Conservation (phyloP, 2,888 invertebrate genomes). For the Phragmatobia fuliginosa region DNA sequence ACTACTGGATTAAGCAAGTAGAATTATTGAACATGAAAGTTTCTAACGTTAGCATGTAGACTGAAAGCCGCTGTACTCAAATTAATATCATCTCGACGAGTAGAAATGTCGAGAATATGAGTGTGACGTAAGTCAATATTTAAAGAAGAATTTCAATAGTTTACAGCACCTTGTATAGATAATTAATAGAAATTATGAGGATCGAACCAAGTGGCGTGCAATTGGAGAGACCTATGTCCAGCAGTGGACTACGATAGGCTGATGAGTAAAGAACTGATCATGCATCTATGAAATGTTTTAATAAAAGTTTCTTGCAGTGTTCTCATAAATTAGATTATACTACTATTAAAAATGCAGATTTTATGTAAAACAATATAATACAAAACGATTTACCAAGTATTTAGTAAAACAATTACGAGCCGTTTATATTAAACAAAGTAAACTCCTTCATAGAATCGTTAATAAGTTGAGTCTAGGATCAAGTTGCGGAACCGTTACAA, state of each 20-base stretch:
- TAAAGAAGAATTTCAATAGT: too few relatives aligned
- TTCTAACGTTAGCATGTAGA: too few relatives aligned
- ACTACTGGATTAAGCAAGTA: neutral
- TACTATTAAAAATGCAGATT: too few relatives aligned
- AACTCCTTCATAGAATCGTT: constrained; percentile 6
- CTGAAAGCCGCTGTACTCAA: neutral
- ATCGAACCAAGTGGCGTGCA: too few relatives aligned
- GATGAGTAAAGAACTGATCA: too few relatives aligned
- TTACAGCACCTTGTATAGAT: neutral
- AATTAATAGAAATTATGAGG: neutral
- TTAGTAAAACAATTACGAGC: neutral
- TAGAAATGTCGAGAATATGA: neutral
- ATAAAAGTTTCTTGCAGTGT: too few relatives aligned
- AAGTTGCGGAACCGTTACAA: constrained; percentile 28
- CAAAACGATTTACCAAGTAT: neutral
- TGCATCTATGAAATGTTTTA: too few relatives aligned
- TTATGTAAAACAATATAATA: too few relatives aligned
- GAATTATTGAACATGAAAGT: neutral
- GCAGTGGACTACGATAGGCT: too few relatives aligned
- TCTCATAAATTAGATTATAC: too few relatives aligned
- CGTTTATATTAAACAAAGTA: neutral
- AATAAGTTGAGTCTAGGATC: constrained; percentile 29
- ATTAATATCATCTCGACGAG: neutral
- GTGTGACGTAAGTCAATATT: neutral
- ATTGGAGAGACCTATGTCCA: too few relatives aligned